phyloP scores from a whole-genome alignment of 2,797 vertebrate genomes.

The Pelodytes ibericus region DNA sequence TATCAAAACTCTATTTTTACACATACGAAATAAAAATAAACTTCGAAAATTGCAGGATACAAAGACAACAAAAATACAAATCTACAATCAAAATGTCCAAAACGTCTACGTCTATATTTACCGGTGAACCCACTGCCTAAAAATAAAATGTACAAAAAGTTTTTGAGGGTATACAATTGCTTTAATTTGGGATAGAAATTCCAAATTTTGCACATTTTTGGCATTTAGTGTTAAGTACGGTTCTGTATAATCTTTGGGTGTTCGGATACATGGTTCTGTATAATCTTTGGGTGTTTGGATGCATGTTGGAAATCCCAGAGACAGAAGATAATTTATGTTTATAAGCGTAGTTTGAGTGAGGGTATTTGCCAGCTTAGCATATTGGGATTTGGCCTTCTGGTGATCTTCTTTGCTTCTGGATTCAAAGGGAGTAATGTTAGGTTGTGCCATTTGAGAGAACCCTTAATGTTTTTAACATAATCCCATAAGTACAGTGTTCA shows the following conservation, averaged over 20 bases:
- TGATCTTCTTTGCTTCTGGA: slow-evolving; percentile 15
- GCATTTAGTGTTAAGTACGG: too few relatives aligned
- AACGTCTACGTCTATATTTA: slow-evolving; percentile 30
- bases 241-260: slow-evolving; percentile 10
- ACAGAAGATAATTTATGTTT: slow-evolving; percentile 24
- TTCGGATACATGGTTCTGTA: slow-evolving; percentile 5
- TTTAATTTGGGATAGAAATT: slow-evolving; percentile 19
- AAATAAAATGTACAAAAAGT: slow-evolving; percentile 34
- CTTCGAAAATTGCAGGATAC: slow-evolving; percentile 23
- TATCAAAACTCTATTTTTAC: slow-evolving; percentile 10
- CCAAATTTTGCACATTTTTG: slow-evolving; percentile 15
- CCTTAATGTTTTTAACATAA: slow-evolving; percentile 28
- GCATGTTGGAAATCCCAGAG: slow-evolving; percentile 15
- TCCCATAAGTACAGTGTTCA: slow-evolving; percentile 37
- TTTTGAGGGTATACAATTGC: slow-evolving; percentile 22
- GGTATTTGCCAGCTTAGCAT: slow-evolving; percentile 24
- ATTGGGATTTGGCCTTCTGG: slow-evolving; percentile 15
- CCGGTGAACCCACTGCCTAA: slow-evolving; percentile 13
- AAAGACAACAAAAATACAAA: background rate
- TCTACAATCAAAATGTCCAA: slow-evolving; percentile 16
- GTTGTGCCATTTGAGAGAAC: slow-evolving; percentile 6
- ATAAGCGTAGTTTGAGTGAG: slow-evolving; percentile 30
- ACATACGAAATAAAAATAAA: slow-evolving; percentile 23
- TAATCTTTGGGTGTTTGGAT: slow-evolving; percentile 23
- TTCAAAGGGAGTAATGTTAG: slow-evolving; percentile 35